Percentiles rank a stretch among this genome's conserved stretches.
These are phyloP conservation scores for Synanthedon tipuliformis DNA, from an alignment of 2,888 invertebrate species.

Conservation along the genomic window DNA sequence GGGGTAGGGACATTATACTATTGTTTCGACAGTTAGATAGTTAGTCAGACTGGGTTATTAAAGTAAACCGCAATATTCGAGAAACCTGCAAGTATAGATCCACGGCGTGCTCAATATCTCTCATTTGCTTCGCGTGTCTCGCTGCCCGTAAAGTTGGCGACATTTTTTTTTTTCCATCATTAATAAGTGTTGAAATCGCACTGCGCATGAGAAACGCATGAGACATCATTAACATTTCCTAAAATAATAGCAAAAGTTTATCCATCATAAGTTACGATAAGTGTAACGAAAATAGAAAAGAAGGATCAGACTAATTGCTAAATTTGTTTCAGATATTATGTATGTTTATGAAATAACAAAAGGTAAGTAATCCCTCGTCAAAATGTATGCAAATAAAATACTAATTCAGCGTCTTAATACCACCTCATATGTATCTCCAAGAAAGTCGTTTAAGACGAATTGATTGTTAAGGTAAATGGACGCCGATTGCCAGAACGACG, in stretches of 20 bases:
- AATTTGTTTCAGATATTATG: too few relatives aligned
- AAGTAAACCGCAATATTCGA: background rate
- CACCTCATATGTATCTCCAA: constrained; percentile 46
- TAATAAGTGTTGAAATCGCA: constrained; percentile 24
- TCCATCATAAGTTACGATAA: too few relatives aligned
- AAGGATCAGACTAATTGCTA: too few relatives aligned
- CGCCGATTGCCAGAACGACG: constrained; percentile 51
- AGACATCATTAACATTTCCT: constrained; percentile 53
- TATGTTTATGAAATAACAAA: background rate
- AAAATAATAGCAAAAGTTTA: background rate
- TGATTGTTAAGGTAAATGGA: constrained; percentile 51
- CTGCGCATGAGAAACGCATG: constrained; percentile 42
- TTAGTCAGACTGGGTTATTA: too few relatives aligned
- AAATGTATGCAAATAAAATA: background rate
- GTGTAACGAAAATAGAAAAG: too few relatives aligned
- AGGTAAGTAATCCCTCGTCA: background rate
- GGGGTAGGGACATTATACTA: background rate
- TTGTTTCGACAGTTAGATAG: background rate
- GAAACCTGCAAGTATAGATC: constrained; percentile 44
- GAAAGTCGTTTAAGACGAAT: constrained; percentile 38
- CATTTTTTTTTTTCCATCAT: constrained; percentile 11
- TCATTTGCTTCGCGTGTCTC: constrained; percentile 48
- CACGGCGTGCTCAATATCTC: constrained; percentile 39
- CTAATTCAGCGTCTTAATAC: constrained; percentile 9
- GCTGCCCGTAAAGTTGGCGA: constrained; percentile 36